Conservation (phyloP, 2,797 vertebrate species). For the Leucoraja ocellata region DNA sequence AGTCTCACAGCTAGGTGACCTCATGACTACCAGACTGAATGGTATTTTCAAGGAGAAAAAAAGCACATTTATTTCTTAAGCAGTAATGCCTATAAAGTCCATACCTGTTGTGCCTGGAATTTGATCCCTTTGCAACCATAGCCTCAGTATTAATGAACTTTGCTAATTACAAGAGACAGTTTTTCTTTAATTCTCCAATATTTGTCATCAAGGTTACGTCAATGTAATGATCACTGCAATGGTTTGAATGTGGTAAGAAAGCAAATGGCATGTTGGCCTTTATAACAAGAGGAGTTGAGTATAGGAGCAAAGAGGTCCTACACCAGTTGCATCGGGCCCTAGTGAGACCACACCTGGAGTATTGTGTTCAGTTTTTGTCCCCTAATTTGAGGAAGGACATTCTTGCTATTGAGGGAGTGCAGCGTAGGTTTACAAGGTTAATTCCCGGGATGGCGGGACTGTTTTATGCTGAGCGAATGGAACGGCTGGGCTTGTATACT, state of each 20-base stretch:
- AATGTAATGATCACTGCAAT: slow-evolving; percentile 1
- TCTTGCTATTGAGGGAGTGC: too few relatives aligned
- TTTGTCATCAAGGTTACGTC: background rate
- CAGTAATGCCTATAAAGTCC: background rate
- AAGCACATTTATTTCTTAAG: background rate
- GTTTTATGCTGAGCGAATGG: too few relatives aligned
- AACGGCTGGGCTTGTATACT: too few relatives aligned
- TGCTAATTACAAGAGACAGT: background rate
- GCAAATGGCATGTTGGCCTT: too few relatives aligned
- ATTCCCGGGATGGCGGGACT: too few relatives aligned
- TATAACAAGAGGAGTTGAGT: too few relatives aligned
- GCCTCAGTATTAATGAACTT: background rate
- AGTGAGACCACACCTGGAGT: too few relatives aligned
- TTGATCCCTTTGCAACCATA: background rate
- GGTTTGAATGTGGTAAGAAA: background rate
- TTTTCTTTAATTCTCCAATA: background rate
- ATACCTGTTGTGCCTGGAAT: background rate
- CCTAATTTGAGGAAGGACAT: too few relatives aligned
- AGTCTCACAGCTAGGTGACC: background rate
- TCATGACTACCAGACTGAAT: background rate
- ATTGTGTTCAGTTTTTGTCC: too few relatives aligned
- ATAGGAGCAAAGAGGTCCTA: too few relatives aligned
- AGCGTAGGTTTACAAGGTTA: too few relatives aligned
- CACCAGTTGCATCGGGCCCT: too few relatives aligned
- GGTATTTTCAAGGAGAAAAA: background rate